Conservation (phyloP, 2,113 vertebrate species). For the Carollia perspicillata region DNA sequence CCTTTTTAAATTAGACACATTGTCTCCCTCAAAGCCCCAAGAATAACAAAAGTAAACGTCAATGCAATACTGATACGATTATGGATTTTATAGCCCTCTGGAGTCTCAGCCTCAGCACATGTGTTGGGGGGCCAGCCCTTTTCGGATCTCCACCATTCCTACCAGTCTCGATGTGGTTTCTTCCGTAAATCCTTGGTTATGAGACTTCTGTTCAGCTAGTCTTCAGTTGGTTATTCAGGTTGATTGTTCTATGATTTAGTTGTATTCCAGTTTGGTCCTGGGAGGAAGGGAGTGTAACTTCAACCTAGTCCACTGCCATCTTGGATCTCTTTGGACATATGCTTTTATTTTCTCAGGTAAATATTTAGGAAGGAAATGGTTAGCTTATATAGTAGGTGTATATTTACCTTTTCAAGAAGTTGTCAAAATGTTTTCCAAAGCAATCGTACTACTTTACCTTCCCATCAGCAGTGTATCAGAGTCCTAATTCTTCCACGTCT, state of each 20-base stretch:
- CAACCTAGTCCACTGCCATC: not conserved
- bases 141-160: not conserved
- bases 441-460: not conserved
- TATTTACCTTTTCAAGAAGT: not conserved
- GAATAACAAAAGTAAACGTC: not conserved
- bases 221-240: not conserved
- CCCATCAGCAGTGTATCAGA: not conserved
- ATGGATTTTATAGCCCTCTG: not conserved
- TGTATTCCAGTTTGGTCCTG: not conserved
- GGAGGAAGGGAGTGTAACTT: not conserved
- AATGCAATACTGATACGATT: not conserved
- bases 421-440: not conserved
- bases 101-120: not conserved
- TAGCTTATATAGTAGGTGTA: not conserved
- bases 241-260: not conserved
- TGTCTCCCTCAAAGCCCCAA: not conserved
- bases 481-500: not conserved
- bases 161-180: not conserved
- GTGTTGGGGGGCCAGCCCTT: not conserved
- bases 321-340: not conserved
- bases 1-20: not conserved
- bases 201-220: not conserved
- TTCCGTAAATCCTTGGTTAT: not conserved
- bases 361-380: not conserved
- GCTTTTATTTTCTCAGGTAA: not conserved